Base-by-base conservation (phyloP, 2,113 vertebrate genomes). In the Notothenia rossii region DNA sequence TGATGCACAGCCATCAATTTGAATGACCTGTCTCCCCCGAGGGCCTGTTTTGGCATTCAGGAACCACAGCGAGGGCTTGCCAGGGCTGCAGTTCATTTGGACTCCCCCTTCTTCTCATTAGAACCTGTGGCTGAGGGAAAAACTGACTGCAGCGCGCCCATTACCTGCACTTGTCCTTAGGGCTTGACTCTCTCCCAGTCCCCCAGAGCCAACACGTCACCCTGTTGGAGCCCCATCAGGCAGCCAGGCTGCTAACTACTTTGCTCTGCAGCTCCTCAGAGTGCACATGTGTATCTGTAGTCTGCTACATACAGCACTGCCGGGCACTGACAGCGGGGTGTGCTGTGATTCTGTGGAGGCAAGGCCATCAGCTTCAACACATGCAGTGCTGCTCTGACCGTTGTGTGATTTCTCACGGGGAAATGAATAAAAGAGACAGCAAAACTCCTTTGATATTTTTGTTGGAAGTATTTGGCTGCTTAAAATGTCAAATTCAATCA, bases 11-110 rank as follows among this genome's bases (percentile, higher is more conserved):
- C 93, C 95, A 94, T 96, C 95, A 95, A 92, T 96, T 93, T 95
- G 95, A 97, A 89, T 91, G 95, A 95, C 95, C 95, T 79, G 72
- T 88, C 89, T 94, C 95, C 94, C 94, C 93, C 58, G 92, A 95
- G 95, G 93, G 94, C 79, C 92, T 94, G 93, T 95, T 96, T 96
- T 96, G 93, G 96, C 95, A 96, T 95, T 93, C 93, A 93, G 91
- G 82, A 93, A 82, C 89, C 93, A 94, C 86, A 89, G 90, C 80
- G 4, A 62, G 88, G 77, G 93, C 94, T 88, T 91, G 92, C 93
- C 91, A 92, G 87, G 82, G 88, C 77, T 83, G 81, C 88, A 93
- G 91, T 94, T 95, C 87, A 95, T 96, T 93, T 93, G 87, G 83
- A 91, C 92, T 83, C 90, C 80, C 83, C 50, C 58, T 60, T 46